Base-by-base conservation (phyloP, 1,140 invertebrate genomes). In the Oreohelix idahoensis region DNA sequence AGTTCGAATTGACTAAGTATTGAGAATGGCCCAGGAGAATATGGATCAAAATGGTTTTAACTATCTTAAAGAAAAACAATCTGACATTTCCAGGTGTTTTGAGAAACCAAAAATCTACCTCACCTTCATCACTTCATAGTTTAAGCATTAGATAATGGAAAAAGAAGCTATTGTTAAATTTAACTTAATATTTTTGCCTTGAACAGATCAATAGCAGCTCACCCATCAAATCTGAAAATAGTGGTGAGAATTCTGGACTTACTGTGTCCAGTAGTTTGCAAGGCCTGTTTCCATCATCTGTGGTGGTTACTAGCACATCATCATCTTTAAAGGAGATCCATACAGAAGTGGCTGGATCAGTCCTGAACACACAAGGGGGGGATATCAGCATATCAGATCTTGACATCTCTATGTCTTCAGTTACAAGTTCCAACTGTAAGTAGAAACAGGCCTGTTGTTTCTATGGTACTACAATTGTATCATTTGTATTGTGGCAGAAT, bases 361-460 rank as follows among this genome's bases (percentile, higher is more conserved):
- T 39, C 45, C 23, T 79, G 51, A 66, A 49, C 23, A 1, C 32
- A 5, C 77, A 79, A 4, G 45, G 49, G n/a, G 51, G 51, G 36
- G 58, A 79, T 45, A 66, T 79, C 39, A 79, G 53, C 32, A 79
- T 79, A 26, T 79, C 77, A 35, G 77, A 79, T 36, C 66, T 79
- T 1, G 75, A 79, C 36, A 79, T 79, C 23, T 79, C 77, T 10
- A 58, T 79, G 53, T 63, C 77, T 1, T 58, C 53, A 51, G 77
- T 66, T 38, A 17, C 77, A 29, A n/a, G 35, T 38, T 79, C 75
- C 13, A 77, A 53, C 26, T 42, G 75, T 77, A 53, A 77, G 75
- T 51, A 45, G 17, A n/a, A 29, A 58, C 20, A 23, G 20, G 15
- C 5, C 15, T 45, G 42, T 45, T 8, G 15, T 45, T 45, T 45